Evolutionary conservation across 2,797 vertebrate species (phyloP).

Genomic region (Danio tinwini): DNA sequence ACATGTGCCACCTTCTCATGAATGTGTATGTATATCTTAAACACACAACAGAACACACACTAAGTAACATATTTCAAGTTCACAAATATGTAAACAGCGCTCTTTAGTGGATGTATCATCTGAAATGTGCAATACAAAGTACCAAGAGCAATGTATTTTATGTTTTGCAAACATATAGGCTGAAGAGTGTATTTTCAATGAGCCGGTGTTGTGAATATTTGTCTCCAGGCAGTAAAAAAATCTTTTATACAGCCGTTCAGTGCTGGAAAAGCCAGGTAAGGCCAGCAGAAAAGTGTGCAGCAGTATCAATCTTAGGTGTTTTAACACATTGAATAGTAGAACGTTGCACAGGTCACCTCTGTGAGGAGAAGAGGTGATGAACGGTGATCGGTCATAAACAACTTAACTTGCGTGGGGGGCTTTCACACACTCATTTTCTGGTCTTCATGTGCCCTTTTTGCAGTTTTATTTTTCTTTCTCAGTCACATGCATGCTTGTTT

Average conservation of each 20-base stretch:
- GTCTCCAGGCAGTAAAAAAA: background rate
- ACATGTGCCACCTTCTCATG: too few relatives aligned
- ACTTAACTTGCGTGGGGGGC: background rate
- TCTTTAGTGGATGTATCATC: too few relatives aligned
- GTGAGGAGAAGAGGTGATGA: constrained; percentile 14
- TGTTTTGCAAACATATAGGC: too few relatives aligned
- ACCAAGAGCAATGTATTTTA: too few relatives aligned
- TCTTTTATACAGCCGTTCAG: background rate
- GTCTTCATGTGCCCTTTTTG: background rate
- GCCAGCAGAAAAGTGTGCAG: constrained; percentile 2
- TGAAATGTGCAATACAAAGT: too few relatives aligned
- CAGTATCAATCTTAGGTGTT: background rate
- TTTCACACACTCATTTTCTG: background rate
- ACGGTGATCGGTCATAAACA: background rate
- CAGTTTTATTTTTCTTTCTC: background rate
- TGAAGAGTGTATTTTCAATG: too few relatives aligned
- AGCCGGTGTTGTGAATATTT: background rate
- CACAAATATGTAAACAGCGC: too few relatives aligned
- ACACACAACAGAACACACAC: too few relatives aligned
- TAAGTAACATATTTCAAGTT: too few relatives aligned
- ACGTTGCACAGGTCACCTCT: background rate
- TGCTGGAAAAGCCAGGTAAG: background rate
- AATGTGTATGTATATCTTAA: too few relatives aligned
- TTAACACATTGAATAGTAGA: background rate
- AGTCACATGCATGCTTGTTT: background rate